Percentiles rank a stretch among this genome's conserved stretches.
Conservation (phyloP, 2,888 invertebrate species). For the Platerodrilus igneus region DNA sequence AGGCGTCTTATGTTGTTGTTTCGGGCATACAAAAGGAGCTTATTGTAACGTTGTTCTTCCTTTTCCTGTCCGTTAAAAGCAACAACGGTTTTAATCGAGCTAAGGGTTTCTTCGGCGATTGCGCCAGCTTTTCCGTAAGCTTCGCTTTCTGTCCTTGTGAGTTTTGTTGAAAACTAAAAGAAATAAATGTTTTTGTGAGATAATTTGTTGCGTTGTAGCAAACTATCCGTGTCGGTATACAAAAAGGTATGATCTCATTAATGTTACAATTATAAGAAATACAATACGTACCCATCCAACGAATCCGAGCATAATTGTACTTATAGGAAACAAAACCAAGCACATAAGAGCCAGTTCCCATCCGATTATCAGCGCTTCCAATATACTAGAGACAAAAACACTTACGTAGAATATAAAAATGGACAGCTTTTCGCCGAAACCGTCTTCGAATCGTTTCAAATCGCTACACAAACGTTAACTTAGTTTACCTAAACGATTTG, state of each 20-base stretch:
- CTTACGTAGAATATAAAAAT: no score
- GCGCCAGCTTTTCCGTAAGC: conserved; percentile 72
- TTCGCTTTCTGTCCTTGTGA: conserved; percentile 62
- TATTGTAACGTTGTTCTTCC: conserved; percentile 63
- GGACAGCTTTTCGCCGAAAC: no score
- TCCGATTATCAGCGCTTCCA: conserved; percentile 67
- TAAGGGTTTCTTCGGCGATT: conserved; percentile 73
- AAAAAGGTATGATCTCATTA: no score
- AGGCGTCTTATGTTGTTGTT: conserved; percentile 66
- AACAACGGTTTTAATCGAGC: conserved; percentile 69
- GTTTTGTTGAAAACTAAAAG: conserved; percentile 54
- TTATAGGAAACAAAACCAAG: conserved; percentile 64
- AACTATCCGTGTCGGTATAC: no score
- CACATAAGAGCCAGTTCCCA: conserved; percentile 79
- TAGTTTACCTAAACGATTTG: neutral
- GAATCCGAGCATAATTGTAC: conserved; percentile 60
- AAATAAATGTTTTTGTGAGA: no score
- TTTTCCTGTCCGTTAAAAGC: conserved; percentile 72
- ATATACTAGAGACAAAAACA: no score
- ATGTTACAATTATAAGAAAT: no score
- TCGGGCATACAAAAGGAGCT: conserved; percentile 57
- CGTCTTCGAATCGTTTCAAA: no score
- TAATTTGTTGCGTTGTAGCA: no score
- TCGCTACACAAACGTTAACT: conserved; percentile 53
- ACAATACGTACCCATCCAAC: conserved; percentile 60